Conservation (phyloP, 2,113 vertebrate species). For the Thalassarche chlororhynchos region DNA sequence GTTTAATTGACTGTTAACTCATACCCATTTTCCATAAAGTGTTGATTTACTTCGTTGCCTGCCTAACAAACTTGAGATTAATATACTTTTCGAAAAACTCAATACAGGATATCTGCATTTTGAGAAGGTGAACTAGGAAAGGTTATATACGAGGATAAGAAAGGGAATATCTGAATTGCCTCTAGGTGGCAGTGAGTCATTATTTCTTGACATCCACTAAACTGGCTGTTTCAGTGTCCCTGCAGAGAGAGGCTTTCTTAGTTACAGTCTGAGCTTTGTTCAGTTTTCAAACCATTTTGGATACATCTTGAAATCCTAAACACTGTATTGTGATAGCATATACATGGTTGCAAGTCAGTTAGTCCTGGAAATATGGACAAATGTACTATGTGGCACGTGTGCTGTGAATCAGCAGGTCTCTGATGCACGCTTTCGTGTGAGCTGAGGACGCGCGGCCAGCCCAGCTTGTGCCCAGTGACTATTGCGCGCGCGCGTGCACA, state of each 20-base stretch:
- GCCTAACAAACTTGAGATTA: background rate
- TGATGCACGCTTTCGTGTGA: rapidly evolving
- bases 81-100: background rate
- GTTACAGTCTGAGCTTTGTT: background rate
- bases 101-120: background rate
- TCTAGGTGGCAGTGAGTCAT: slow-evolving; percentile 47
- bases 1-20: background rate
- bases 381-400: rapidly evolving
- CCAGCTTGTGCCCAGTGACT: background rate
- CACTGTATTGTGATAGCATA: background rate
- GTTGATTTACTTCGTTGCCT: background rate
- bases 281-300: background rate
- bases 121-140: background rate
- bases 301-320: background rate
- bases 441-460: background rate
- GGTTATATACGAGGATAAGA: background rate
- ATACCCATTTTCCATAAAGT: background rate
- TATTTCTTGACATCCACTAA: background rate
- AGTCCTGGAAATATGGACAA: background rate
- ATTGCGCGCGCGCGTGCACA: rapidly evolving
- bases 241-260: background rate
- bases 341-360: background rate
- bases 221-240: background rate
- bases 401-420: background rate
- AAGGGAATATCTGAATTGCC: background rate